phyloP scores from a whole-genome alignment of 2,888 invertebrate species.

The Pilophorus perplexus region DNA sequence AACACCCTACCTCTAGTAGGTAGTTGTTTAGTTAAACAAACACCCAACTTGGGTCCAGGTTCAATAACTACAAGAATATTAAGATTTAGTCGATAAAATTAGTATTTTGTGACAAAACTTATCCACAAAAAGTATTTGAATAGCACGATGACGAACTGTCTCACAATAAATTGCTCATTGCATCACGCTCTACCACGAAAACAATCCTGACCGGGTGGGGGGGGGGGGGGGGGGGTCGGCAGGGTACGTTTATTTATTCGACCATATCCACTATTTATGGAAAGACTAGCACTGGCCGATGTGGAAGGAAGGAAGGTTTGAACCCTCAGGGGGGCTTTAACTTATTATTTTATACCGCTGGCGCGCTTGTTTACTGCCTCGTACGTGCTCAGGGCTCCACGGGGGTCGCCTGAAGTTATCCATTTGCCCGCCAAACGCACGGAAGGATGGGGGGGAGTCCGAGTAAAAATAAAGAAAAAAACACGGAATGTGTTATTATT shows the following conservation, averaged over 20 bases:
- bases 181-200: no score
- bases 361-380: slow-evolving; percentile 14
- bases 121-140: no score
- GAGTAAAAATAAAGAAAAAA: background rate
- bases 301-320: background rate
- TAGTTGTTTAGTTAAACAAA: no score
- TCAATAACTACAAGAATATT: no score
- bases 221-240: no score
- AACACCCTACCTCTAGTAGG: no score
- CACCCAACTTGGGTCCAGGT: no score
- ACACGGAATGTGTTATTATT: background rate
- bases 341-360: slow-evolving; percentile 24
- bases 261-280: slow-evolving; percentile 28
- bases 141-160: no score
- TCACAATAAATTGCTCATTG: no score
- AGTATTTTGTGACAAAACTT: no score
- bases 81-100: no score
- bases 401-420: slow-evolving; percentile 1
- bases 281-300: background rate
- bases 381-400: slow-evolving; percentile 14
- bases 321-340: slow-evolving; percentile 6
- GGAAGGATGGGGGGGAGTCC: background rate
- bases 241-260: slow-evolving; percentile 33
- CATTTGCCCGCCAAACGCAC: background rate
- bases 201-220: no score